phyloP scores from a whole-genome alignment of 2,113 vertebrate species.

The Centrocercus urophasianus region DNA sequence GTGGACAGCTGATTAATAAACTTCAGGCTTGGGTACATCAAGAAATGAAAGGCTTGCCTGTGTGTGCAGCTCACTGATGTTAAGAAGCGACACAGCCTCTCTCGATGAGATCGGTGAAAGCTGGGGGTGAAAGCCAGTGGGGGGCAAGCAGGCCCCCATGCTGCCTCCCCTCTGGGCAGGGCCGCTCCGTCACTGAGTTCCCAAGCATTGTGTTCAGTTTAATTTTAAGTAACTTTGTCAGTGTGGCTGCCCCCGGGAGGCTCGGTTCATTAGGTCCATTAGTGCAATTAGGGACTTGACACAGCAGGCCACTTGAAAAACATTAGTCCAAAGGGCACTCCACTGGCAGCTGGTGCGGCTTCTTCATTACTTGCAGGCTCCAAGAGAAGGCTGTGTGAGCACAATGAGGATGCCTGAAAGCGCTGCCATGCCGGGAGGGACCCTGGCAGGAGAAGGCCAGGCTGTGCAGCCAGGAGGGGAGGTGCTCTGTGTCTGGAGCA shows the following conservation, averaged over 20 bases:
- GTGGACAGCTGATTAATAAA: background rate
- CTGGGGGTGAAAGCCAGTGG: background rate
- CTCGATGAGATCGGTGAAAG: background rate
- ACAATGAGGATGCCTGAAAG: background rate
- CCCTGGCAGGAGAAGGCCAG: background rate
- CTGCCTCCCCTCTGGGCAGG: background rate
- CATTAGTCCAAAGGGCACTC: conserved; percentile 31
- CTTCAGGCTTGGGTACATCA: background rate
- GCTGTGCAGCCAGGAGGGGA: background rate
- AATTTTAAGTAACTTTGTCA: conserved; percentile 34
- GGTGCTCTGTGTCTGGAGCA: background rate
- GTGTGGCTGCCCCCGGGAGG: background rate
- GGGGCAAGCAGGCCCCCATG: background rate
- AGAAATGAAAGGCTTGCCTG: background rate
- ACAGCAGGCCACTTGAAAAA: conserved; percentile 43
- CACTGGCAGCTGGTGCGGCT: background rate
- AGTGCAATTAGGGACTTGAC: conserved; percentile 28
- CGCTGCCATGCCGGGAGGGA: background rate
- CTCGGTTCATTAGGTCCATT: conserved; percentile 60
- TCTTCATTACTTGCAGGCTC: background rate
- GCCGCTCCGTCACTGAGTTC: background rate
- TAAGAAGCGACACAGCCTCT: background rate
- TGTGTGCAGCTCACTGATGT: background rate
- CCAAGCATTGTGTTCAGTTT: background rate
- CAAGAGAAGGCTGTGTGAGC: background rate